Percentiles rank a stretch among this genome's conserved stretches.
Evolutionary conservation across 2,888 invertebrate genomes (phyloP).

Genomic region (Drosophila prostipennis): DNA sequence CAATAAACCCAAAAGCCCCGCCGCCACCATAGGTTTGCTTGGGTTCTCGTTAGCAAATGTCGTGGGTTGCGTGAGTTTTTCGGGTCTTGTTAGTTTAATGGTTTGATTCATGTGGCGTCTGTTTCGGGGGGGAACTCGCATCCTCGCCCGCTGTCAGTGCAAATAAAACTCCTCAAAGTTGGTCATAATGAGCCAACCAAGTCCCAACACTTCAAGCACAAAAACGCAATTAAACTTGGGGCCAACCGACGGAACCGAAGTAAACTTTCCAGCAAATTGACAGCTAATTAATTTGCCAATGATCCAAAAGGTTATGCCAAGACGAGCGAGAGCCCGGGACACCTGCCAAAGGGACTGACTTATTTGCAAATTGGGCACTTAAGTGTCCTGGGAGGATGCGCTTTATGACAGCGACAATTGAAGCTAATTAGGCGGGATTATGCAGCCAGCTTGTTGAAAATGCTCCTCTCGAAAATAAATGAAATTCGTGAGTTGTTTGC

Average conservation of each 20-base stretch:
- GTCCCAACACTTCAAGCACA: constrained; percentile 44
- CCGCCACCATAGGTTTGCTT: constrained; percentile 7
- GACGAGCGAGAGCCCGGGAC: not conserved
- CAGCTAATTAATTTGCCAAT: constrained; percentile 71
- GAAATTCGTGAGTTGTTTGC: constrained; percentile 62
- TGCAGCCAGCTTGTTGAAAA: constrained; percentile 45
- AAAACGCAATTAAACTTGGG: constrained; percentile 64
- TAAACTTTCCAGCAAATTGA: constrained; percentile 65
- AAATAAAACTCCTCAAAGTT: constrained; percentile 45
- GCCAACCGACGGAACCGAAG: constrained; percentile 4
- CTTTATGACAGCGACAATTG: constrained; percentile 70
- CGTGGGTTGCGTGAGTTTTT: constrained; percentile 33
- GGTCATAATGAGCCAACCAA: constrained; percentile 37
- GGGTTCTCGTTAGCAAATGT: constrained; percentile 40
- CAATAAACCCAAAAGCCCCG: constrained; percentile 39
- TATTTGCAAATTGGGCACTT: constrained; percentile 45
- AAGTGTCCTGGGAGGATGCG: constrained; percentile 57
- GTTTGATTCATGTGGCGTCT: constrained; percentile 50
- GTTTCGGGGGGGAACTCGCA: constrained; percentile 6
- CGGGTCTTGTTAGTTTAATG: constrained; percentile 41
- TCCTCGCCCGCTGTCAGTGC: constrained; percentile 31
- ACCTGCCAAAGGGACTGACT: constrained; percentile 39
- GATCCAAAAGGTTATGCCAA: constrained; percentile 35
- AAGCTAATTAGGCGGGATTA: constrained; percentile 62
- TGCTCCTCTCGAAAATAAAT: constrained; percentile 51